These are phyloP conservation scores for Ornithoptera priamus DNA, from an alignment of 2,888 invertebrate species.

Conservation along the genomic window DNA sequence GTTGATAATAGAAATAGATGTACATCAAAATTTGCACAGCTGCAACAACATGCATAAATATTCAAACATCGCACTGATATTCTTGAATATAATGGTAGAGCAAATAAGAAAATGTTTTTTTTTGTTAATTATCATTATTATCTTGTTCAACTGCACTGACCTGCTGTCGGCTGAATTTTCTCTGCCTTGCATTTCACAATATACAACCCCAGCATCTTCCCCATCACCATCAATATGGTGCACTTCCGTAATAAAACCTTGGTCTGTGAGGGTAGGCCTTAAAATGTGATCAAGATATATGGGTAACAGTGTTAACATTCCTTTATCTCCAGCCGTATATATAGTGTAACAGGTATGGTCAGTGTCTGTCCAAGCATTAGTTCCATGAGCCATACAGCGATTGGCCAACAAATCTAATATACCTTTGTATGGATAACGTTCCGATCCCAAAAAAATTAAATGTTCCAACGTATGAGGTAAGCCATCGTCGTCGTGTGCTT, in stretches of 20 bases:
- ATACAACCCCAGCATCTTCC: conserved; percentile 96
- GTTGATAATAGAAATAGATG: too few relatives aligned
- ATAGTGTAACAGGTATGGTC: conserved; percentile 96
- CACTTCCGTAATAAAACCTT: conserved; percentile 93
- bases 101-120: too few relatives aligned
- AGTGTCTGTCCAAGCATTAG: conserved; percentile 93
- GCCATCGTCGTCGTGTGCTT: conserved; percentile 95
- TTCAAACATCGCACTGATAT: too few relatives aligned
- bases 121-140: too few relatives aligned
- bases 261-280: conserved; percentile 89
- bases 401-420: conserved; percentile 93
- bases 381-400: conserved; percentile 93
- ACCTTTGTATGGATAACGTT: conserved; percentile 94
- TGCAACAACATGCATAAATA: too few relatives aligned
- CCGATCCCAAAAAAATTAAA: conserved; percentile 93
- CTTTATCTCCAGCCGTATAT: conserved; percentile 89
- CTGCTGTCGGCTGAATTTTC: conserved; percentile 89
- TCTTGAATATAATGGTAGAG: too few relatives aligned
- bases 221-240: conserved; percentile 94
- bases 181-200: conserved; percentile 95
- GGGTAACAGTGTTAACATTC: conserved; percentile 92
- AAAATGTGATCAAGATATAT: conserved; percentile 95
- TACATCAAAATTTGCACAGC: too few relatives aligned
- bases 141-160: conserved; percentile 39
- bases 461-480: conserved; percentile 96